phyloP scores from a whole-genome alignment of 2,113 vertebrate species.

The Tretioscincus oriximinensis region DNA sequence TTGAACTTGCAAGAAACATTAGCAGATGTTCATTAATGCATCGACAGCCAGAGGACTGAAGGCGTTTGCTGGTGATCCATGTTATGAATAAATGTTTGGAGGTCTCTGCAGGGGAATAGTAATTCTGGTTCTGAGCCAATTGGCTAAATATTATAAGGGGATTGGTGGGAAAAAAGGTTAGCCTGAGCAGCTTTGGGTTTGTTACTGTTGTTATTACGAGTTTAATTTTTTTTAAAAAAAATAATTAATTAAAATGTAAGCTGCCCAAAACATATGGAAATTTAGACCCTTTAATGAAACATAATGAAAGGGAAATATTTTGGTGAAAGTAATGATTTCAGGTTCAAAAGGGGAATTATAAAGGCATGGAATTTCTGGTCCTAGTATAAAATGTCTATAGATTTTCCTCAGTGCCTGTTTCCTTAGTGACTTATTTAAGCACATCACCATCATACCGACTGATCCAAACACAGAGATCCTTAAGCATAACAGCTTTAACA shows the following conservation, averaged over 20 bases:
- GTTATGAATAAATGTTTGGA: conserved; percentile 62
- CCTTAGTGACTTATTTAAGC: background rate
- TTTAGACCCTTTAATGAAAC: conserved; percentile 26
- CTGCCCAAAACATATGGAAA: conserved; percentile 63
- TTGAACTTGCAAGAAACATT: conserved; percentile 66
- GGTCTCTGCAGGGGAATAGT: conserved; percentile 39
- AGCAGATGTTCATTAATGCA: conserved; percentile 74
- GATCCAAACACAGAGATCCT: too few species aligned
- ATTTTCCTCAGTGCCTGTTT: background rate
- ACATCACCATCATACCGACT: too few species aligned
- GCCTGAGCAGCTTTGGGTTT: conserved; percentile 41
- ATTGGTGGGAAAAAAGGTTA: background rate
- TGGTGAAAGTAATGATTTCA: conserved; percentile 41
- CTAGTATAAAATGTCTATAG: background rate
- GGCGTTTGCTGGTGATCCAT: conserved; percentile 52
- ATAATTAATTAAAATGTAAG: conserved; percentile 49
- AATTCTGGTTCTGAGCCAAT: conserved; percentile 66
- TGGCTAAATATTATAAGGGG: conserved; percentile 37
- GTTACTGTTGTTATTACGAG: conserved; percentile 52
- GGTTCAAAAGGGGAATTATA: conserved; percentile 14
- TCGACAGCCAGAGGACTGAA: conserved; percentile 53
- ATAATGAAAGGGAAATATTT: conserved; percentile 37
- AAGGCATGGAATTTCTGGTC: conserved; percentile 7
- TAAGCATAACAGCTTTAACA: background rate
- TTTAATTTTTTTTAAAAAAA: conserved; percentile 49